Conservation (phyloP, 2,888 invertebrate genomes). For the Asteroscopus sphinx region DNA sequence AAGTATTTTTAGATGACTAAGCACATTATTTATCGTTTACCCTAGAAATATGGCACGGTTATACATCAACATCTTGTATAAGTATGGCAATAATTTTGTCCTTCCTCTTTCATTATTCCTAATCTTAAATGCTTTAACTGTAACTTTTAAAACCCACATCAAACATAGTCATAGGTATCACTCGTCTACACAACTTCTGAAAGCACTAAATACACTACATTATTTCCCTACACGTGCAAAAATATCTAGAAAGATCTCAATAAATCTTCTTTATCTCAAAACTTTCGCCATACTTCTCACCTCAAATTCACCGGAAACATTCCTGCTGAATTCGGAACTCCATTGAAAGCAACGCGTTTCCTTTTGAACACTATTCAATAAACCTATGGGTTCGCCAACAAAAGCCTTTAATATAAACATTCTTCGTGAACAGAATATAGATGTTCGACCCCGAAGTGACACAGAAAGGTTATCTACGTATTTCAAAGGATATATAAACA, state of each 20-base stretch:
- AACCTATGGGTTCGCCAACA: conserved; percentile 26
- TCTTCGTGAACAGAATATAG: conserved; percentile 36
- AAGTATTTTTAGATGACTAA: too few species aligned
- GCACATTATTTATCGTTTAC: too few species aligned
- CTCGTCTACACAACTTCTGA: not conserved
- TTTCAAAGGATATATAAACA: conserved; percentile 39
- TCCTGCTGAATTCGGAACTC: not conserved
- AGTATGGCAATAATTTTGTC: too few species aligned
- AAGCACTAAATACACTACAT: too few species aligned
- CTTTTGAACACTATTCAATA: conserved; percentile 45
- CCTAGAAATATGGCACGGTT: too few species aligned
- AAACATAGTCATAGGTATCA: too few species aligned
- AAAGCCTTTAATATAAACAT: conserved; percentile 36
- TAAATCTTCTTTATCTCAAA: conserved; percentile 1
- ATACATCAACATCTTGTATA: too few species aligned
- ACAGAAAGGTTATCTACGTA: conserved; percentile 21
- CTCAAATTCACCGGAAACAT: conserved; percentile 8
- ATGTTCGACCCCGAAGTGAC: conserved; percentile 38
- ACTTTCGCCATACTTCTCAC: not conserved
- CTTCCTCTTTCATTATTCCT: too few species aligned
- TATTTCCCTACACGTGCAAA: not conserved
- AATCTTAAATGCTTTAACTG: too few species aligned
- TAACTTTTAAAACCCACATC: too few species aligned
- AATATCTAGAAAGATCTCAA: too few species aligned
- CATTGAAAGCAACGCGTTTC: conserved; percentile 2